Conservation (phyloP, 2,113 vertebrate genomes). For the Ramphastos sulfuratus region DNA sequence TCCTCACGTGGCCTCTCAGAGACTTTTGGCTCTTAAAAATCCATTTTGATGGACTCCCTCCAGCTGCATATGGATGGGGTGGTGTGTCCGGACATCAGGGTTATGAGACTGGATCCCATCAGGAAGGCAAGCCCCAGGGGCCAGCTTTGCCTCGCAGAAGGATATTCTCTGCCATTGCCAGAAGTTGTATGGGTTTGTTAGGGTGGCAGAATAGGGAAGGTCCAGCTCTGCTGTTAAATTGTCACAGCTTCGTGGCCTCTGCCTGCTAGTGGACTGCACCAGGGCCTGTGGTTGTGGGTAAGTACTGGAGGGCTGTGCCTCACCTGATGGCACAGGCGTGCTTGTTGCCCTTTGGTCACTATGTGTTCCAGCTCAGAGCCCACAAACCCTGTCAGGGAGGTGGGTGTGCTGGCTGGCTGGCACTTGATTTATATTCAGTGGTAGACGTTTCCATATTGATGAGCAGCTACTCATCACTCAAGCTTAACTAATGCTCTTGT, state of each 20-base stretch:
- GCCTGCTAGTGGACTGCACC: not conserved
- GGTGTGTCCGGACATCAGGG: not conserved
- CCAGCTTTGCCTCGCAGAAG: not conserved
- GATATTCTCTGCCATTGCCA: not conserved
- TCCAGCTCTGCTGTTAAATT: not conserved
- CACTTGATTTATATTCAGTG: not conserved
- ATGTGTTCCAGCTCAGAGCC: not conserved
- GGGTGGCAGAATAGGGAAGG: not conserved
- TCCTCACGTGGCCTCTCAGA: not conserved
- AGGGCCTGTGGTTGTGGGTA: not conserved
- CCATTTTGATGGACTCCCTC: not conserved
- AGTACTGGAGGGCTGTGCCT: not conserved
- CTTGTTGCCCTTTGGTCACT: not conserved
- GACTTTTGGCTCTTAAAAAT: not conserved
- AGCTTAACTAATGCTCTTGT: not conserved
- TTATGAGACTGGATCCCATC: not conserved
- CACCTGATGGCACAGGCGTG: fast-evolving
- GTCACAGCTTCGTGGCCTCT: not conserved
- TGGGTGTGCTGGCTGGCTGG: not conserved
- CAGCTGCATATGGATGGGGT: not conserved
- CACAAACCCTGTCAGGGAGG: not conserved
- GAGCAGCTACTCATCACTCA: not conserved
- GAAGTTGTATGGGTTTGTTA: not conserved
- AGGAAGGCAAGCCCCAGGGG: not conserved
- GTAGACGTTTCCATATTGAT: not conserved